Base-by-base conservation (phyloP, 1,140 invertebrate species). In the Cotesia typhae region DNA sequence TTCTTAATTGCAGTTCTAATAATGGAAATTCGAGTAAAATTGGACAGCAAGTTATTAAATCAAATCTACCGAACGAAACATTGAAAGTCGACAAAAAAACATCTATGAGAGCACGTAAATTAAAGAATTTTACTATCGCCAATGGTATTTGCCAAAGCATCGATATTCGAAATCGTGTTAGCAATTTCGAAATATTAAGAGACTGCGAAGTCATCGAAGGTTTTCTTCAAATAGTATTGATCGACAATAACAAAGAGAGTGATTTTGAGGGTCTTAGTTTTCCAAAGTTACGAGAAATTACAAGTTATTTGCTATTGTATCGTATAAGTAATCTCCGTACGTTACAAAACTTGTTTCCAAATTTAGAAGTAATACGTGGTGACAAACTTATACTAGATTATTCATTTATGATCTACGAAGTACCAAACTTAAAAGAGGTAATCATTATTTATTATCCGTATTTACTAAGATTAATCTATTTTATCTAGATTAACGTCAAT, bases 321-420 rank as follows among this genome's bases (percentile, higher is more conserved):
- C 85, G 91, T 67, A 91, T 91, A 6, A 88, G 88, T 74, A 90
- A 90, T 10, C 81, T 89, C 38, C 80, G 79, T 59, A 87, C 82
- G 17, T 75, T 89, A 20, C 82, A 79, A 6, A 80, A 84, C 37
- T 74, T 89, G 37, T 89, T 89, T 77, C 88, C 89, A 1, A 94
- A 95, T 84, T 85, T 95, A 72, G 85, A 92, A 4, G 90, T 95
- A 7, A 95, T 95, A 64, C 86, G 94, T 28, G 94, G 94, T 3
- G 84, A 88, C 37, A 82, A 92, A 14, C 89, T 94, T 67, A 85
- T 89, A 74, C 90, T 92, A 76, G 83, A 83, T 67, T 94, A 93
- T 83, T 90, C 94, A 14, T 86, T 95, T 12, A 89, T 94, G 74
- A 87, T 93, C 53, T 93, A 89, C 82, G 92, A 90, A 77, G 85